A percentile compares a stretch with the other conserved stretches of the same genome.
phyloP scores from a whole-genome alignment of 2,888 invertebrate species.

The Sinopyrophorus schimmeli region DNA sequence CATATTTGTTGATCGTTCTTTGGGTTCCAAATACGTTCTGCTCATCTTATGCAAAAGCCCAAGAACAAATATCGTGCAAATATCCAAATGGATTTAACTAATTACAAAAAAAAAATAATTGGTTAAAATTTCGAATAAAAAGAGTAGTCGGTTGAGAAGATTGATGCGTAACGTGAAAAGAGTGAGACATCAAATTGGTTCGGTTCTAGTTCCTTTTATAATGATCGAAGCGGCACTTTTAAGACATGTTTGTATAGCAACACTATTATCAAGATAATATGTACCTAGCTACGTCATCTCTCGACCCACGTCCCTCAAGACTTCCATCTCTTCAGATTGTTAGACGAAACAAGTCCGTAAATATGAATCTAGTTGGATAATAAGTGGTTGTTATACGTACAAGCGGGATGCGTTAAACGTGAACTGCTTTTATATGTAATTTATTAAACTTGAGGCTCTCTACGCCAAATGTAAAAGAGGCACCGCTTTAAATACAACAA shows the following conservation, averaged over 20 bases:
- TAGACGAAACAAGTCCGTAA: constrained; percentile 7
- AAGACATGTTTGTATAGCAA: constrained; percentile 49
- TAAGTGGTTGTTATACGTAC: constrained; percentile 10
- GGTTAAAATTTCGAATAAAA: constrained; percentile 4
- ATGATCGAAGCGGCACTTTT: constrained; percentile 46
- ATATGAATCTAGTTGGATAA: constrained; percentile 16
- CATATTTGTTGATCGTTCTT: too few relatives aligned
- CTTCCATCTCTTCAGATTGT: constrained; percentile 4
- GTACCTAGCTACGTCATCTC: constrained; percentile 38
- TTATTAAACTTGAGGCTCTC: constrained; percentile 4
- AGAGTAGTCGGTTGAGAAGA: constrained; percentile 12
- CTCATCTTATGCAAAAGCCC: neutral
- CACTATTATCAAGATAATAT: constrained; percentile 49
- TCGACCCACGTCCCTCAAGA: constrained; percentile 31
- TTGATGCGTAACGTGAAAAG: constrained; percentile 29
- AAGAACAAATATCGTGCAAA: neutral
- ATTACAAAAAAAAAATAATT: too few relatives aligned
- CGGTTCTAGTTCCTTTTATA: constrained; percentile 47
- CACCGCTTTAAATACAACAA: too few relatives aligned
- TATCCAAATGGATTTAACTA: neutral
- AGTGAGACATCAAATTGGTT: constrained; percentile 47
- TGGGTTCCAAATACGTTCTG: neutral
- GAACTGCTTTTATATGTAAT: constrained; percentile 12
- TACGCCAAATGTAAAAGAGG: too few relatives aligned
- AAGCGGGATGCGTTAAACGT: constrained; percentile 13